Conservation (phyloP, 2,797 vertebrate genomes). For the Myotis daubentonii region DNA sequence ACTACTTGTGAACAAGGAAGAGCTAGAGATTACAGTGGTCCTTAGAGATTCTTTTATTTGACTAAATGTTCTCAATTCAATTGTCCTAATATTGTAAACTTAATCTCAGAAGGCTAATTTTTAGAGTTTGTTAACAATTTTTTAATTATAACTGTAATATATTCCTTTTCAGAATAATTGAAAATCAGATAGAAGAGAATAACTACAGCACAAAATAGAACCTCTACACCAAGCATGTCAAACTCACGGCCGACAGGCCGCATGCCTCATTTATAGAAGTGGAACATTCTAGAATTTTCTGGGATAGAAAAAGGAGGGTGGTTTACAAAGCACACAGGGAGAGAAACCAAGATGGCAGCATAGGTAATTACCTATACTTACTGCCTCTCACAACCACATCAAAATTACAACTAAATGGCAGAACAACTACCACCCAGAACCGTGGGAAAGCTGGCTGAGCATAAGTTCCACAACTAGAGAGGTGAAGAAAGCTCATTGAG, state of each 20-base stretch:
- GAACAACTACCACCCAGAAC: too few relatives aligned
- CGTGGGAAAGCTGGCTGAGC: too few relatives aligned
- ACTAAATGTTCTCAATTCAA: background rate
- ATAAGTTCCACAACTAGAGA: too few relatives aligned
- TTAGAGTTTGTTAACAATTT: background rate
- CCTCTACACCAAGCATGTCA: background rate
- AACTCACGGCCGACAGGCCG: too few relatives aligned
- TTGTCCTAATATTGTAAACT: background rate
- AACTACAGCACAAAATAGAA: background rate
- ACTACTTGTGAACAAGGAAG: background rate
- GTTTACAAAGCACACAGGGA: background rate
- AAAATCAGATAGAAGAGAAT: background rate
- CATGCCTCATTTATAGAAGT: background rate
- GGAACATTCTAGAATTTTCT: constrained; percentile 14
- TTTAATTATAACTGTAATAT: background rate
- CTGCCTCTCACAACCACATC: too few relatives aligned
- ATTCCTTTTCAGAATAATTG: background rate
- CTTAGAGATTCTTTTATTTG: background rate
- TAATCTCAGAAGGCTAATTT: background rate
- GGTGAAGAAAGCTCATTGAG: too few relatives aligned
- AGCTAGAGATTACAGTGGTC: background rate
- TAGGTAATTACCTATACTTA: too few relatives aligned
- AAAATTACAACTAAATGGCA: too few relatives aligned
- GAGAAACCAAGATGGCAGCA: too few relatives aligned
- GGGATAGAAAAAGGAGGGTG: background rate